Base-by-base conservation (phyloP, 92 coral and sea anemone genomes). In the Epizoanthus ramosus region DNA sequence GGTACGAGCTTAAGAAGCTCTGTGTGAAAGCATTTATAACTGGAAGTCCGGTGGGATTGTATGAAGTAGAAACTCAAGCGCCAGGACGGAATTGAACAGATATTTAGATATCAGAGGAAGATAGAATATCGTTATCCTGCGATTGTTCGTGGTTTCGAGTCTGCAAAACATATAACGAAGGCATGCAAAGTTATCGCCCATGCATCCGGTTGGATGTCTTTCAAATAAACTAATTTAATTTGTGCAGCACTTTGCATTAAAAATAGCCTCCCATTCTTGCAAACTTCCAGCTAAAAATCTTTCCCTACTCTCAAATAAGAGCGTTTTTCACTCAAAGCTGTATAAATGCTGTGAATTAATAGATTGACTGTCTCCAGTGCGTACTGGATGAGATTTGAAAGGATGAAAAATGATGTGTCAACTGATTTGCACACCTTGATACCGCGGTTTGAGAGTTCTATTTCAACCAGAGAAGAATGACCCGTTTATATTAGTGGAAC, bases 131-230 rank as follows among this genome's bases (percentile, higher is more conserved):
- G 70, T 41, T 61, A 60, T 75, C 68, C 21, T 75, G 43, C 56
- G 35, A 58, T 75, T 75, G 80, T 37, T 75, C 52, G 80, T 43
- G 35, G 68, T 60, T 74, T 57, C n/a, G 43, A 77, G 70, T 61
- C 71, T 41, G 82, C 71, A 77, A 59, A 77, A 77, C 82, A 45
- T 61, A 41, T 39, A 77, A 41, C 69, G 64, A 60, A 61, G 70
- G 58, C 82, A 77, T 77, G 63, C 82, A 63, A 61, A 61, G 59
- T n/a, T 77, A 77, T 77, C 81, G 56, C 25, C 16, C 71, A 57
- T 17, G 56, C 3, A 77, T 77, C 82, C 82, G 82, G 82, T 77
- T 43, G 82, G 54, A 69, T 77, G 59, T 63, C 82, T 63, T 58
- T 60, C 82, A 77, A 60, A 41, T 57, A 18, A 50, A 50, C 33